Evolutionary conservation across 2,113 vertebrate genomes (phyloP), one percentile per base, ranked within the genome.

Genomic region (Pluvianellus socialis): DNA sequence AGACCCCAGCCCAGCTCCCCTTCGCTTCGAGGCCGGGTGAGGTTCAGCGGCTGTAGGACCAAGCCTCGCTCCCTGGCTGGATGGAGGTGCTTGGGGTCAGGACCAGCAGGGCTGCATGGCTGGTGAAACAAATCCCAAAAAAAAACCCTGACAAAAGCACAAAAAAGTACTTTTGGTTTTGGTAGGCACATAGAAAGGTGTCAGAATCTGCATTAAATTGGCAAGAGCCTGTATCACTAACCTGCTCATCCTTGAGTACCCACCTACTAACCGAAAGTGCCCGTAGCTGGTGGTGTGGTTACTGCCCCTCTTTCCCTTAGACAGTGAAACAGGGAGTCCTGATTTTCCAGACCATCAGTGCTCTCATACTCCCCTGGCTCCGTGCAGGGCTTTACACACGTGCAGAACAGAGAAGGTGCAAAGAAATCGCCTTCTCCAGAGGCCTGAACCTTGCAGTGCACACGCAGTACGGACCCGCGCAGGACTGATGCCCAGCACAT

Each of bases 401-500:
- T 3, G 6, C 40, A 66, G 56, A 61, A 72, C 0, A 27, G 79
- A 80, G 56, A 68, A 62, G 30, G 49, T 15, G 20, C 30, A 32
- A 42, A 56, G 80, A 55, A 70, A 33, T 50, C 0, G 3, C 77
- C 61, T 80, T 91, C 23, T 2, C 68, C 84, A 56, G 74, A 16
- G 52, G 61, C 66, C 93, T 1, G 0, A 83, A 14, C 30, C 74
- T 73, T 4, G 0, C 38, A 5, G 19, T 16, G 73, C 84, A 35
- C 23, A 14, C 3, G 2, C 61, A 4, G 47, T 12, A 3, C 91
- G 52, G 91, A 58, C 59, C 86, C 8, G 14, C 86, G 1, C 59
- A 28, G 84, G 89, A 59, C 91, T 59, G 93, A 79, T 91, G 80
- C 95, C 92, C 89, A 35, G 84, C 91, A 52, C 89, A 35, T 0